A percentile compares a stretch with the other conserved stretches of the same genome.
phyloP scores from a whole-genome alignment of 2,113 vertebrate genomes.

The Clarias magur region DNA sequence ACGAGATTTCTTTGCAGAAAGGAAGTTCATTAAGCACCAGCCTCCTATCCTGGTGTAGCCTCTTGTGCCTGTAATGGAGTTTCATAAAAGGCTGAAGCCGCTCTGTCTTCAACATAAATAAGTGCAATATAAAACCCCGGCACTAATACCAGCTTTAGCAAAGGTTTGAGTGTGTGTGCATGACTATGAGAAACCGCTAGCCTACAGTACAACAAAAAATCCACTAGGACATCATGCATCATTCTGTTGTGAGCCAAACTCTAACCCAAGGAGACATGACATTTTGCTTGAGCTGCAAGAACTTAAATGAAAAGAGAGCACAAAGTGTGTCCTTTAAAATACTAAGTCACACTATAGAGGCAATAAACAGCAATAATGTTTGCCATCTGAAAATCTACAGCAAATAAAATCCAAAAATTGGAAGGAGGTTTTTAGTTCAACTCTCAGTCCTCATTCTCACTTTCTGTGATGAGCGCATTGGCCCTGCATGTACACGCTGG shows the following conservation, averaged over 20 bases:
- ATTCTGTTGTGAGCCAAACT: not conserved
- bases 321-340: not conserved
- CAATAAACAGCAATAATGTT: not conserved
- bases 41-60: too few species aligned
- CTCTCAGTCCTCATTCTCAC: not conserved
- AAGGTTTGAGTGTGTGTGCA: not conserved
- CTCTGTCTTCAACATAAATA: not conserved
- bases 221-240: not conserved
- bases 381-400: not conserved
- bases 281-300: constrained; percentile 18
- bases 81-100: not conserved
- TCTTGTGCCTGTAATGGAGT: not conserved
- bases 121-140: not conserved
- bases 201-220: too few species aligned
- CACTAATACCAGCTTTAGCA: not conserved
- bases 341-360: not conserved
- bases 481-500: constrained; percentile 26
- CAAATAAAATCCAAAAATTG: not conserved
- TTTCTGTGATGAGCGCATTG: not conserved
- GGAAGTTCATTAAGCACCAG: not conserved
- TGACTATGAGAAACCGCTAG: not conserved
- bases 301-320: constrained; percentile 2
- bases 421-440: constrained; percentile 2
- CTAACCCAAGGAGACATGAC: not conserved
- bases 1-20: not conserved